A percentile compares a stretch with the other conserved stretches of the same genome.
These are phyloP conservation scores for Leptosomus discolor DNA, from an alignment of 2,113 vertebrate species.

Conservation along the genomic window DNA sequence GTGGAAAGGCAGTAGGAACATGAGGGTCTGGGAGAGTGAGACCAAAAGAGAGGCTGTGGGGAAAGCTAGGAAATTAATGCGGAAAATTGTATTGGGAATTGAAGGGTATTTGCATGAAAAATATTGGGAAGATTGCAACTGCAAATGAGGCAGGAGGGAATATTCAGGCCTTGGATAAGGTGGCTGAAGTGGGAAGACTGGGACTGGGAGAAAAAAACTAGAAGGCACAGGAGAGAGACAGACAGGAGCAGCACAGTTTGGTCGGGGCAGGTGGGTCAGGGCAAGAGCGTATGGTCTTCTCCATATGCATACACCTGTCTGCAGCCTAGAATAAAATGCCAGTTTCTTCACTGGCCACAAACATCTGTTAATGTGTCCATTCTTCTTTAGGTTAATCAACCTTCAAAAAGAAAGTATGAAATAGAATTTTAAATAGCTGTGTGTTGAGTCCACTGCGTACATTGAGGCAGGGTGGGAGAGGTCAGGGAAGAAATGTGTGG, in stretches of 20 bases:
- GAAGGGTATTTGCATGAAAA: background rate
- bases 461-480: background rate
- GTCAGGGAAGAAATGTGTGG: background rate
- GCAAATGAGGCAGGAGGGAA: background rate
- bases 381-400: background rate
- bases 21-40: background rate
- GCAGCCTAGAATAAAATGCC: background rate
- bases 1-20: background rate
- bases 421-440: background rate
- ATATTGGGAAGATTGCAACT: background rate
- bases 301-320: background rate
- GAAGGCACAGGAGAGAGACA: background rate
- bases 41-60: background rate
- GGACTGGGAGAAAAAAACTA: background rate
- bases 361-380: background rate
- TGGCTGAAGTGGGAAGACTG: background rate
- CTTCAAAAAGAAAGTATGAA: background rate
- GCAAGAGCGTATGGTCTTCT: background rate
- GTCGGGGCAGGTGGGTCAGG: background rate
- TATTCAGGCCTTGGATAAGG: background rate
- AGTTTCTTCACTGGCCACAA: background rate
- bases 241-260: background rate
- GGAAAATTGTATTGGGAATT: background rate
- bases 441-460: fast-evolving
- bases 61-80: background rate